Evolutionary conservation across 2,113 vertebrate species (phyloP).

Genomic region (Triplophysa rosa): DNA sequence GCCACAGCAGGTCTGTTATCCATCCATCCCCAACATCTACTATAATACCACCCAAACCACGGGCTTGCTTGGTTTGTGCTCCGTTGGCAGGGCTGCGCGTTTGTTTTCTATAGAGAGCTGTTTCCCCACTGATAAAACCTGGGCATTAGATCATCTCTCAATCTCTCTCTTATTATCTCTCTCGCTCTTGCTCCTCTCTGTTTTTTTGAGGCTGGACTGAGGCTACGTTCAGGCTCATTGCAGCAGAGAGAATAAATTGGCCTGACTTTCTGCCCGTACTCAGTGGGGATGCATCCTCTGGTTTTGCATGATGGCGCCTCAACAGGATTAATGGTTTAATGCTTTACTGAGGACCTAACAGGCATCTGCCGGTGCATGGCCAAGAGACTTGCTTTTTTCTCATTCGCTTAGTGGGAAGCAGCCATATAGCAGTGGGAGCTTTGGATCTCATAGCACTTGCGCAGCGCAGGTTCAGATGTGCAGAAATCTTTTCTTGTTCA

Average conservation of each 20-base stretch:
- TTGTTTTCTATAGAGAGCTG: conserved; percentile 65
- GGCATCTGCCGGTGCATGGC: conserved; percentile 67
- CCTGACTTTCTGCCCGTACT: conserved; percentile 56
- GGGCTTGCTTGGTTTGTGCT: conserved; percentile 57
- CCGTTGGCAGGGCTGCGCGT: conserved; percentile 60
- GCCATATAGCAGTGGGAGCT: conserved; percentile 74
- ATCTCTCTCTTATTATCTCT: conserved; percentile 19
- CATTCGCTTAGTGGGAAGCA: conserved; percentile 64
- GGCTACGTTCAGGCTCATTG: conserved; percentile 49
- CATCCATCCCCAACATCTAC: neutral
- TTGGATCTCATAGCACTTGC: conserved; percentile 67
- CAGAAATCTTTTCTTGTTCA: conserved; percentile 51
- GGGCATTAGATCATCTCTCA: conserved; percentile 28
- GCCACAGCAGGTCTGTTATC: conserved; percentile 32
- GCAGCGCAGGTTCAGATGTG: conserved; percentile 55
- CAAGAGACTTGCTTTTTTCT: conserved; percentile 54
- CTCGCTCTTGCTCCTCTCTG: neutral
- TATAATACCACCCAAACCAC: neutral
- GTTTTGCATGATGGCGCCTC: conserved; percentile 69
- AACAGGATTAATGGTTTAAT: conserved; percentile 62
- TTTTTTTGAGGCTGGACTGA: conserved; percentile 24
- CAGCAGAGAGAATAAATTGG: conserved; percentile 25
- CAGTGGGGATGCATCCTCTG: conserved; percentile 67
- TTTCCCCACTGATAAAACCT: conserved; percentile 62
- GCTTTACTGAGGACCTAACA: conserved; percentile 62